Evolutionary conservation across 37 sponge, comb jelly and placozoan genomes (phyloP).

Genomic region (Hormiphora californensis): DNA sequence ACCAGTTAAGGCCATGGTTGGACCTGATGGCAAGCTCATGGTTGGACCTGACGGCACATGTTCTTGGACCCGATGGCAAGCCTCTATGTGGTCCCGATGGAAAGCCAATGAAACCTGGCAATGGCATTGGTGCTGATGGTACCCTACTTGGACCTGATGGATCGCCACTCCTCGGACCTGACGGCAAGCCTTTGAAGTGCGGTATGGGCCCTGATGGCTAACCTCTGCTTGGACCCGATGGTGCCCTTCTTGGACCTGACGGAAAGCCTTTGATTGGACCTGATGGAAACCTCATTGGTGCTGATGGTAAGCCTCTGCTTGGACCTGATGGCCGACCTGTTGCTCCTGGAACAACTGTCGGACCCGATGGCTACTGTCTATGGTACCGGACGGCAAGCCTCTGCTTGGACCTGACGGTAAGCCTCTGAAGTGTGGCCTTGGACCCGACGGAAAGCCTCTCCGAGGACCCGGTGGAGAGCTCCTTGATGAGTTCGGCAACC

Average conservation of each 20-base stretch:
- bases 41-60: conserved; percentile 52
- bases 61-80: conserved; percentile 18
- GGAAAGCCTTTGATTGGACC: conserved; percentile 26
- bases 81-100: conserved; percentile 7
- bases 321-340: conserved; percentile 39
- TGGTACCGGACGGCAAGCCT: conserved; percentile 29
- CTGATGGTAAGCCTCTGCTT: conserved; percentile 42
- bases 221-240: conserved; percentile 25
- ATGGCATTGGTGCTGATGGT: conserved; percentile 25
- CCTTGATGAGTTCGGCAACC: conserved; percentile 34
- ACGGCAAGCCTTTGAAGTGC: conserved; percentile 45
- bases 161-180: conserved; percentile 28
- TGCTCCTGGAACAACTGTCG: not conserved
- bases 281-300: not conserved
- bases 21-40: conserved; percentile 40
- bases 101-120: not conserved
- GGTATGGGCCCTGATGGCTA: not conserved
- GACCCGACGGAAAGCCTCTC: conserved; percentile 30
- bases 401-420: conserved; percentile 36
- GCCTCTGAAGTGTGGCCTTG: not conserved
- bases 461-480: conserved; percentile 38
- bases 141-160: conserved; percentile 52
- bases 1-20: not conserved
- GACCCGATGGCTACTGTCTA: conserved; percentile 41
- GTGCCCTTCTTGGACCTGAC: conserved; percentile 23